These are phyloP conservation scores for Denticeps clupeoides DNA, from an alignment of 2,797 vertebrate species.

Conservation along the genomic window DNA sequence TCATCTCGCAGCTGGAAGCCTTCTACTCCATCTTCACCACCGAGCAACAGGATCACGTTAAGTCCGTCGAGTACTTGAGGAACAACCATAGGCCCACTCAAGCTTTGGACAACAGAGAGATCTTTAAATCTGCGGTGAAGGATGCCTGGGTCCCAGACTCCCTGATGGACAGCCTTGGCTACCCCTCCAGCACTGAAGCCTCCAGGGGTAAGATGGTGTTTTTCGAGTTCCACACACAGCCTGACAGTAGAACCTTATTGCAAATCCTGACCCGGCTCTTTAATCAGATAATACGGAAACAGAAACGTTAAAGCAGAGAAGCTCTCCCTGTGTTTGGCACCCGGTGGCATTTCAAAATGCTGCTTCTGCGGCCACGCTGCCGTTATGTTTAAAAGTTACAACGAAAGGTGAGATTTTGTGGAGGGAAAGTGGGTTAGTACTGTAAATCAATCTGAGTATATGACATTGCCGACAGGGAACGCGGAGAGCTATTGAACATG, in stretches of 20 bases:
- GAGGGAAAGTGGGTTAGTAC: neutral
- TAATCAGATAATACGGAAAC: too few relatives aligned
- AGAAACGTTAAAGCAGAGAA: too few relatives aligned
- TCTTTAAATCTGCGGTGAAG: constrained; percentile 86
- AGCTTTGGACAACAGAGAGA: constrained; percentile 64
- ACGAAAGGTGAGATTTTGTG: too few relatives aligned
- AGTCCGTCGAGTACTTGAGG: constrained; percentile 92
- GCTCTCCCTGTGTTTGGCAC: too few relatives aligned
- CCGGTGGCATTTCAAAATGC: too few relatives aligned
- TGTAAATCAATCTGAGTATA: neutral
- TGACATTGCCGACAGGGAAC: neutral
- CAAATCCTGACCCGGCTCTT: too few relatives aligned
- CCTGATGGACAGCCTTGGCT: constrained; percentile 67
- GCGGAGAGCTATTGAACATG: constrained; percentile 2
- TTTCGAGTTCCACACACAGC: too few relatives aligned
- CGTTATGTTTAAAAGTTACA: too few relatives aligned
- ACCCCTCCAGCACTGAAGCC: constrained; percentile 76
- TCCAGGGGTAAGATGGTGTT: constrained; percentile 72
- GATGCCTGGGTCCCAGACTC: constrained; percentile 84
- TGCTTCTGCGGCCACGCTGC: too few relatives aligned
- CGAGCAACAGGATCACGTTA: constrained; percentile 96
- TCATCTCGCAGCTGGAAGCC: constrained; percentile 74
- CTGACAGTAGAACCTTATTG: too few relatives aligned
- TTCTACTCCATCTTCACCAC: constrained; percentile 99
- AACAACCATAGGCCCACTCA: constrained; percentile 93